Percentiles rank a stretch among this genome's conserved stretches.
Conservation (phyloP, 2,797 vertebrate genomes). For the Malurus leucopterus region DNA sequence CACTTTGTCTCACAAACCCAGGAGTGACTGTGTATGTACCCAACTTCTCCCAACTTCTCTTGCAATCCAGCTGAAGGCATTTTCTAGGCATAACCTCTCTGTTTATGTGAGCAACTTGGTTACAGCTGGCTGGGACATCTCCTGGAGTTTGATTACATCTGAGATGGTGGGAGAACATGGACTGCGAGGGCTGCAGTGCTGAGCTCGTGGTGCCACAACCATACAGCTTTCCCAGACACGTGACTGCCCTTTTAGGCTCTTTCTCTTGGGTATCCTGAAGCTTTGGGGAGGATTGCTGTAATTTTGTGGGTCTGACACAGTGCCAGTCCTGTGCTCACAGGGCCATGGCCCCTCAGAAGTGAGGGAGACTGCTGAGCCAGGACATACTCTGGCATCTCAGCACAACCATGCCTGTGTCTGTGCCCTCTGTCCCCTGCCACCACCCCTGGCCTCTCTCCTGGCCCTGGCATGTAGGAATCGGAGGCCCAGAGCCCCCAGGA, state of each 20-base stretch:
- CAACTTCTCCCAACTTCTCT: accelerated
- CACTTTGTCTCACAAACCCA: too few species aligned
- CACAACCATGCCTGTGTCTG: too few species aligned
- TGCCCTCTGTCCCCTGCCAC: too few species aligned
- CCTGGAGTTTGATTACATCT: background rate
- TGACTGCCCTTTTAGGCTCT: background rate
- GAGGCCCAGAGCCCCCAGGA: too few species aligned
- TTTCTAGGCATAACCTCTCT: accelerated
- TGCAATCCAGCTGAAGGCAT: background rate
- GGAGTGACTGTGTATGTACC: accelerated
- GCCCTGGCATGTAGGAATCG: too few species aligned
- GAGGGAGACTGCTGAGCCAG: too few species aligned
- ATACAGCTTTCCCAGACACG: accelerated
- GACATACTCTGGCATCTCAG: too few species aligned
- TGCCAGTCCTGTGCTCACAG: background rate
- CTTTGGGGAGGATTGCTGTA: accelerated
- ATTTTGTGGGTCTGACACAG: background rate
- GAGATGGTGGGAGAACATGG: background rate
- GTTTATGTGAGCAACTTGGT: background rate
- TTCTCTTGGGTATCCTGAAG: background rate
- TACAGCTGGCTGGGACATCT: background rate
- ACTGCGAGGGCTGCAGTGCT: accelerated
- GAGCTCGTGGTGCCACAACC: accelerated
- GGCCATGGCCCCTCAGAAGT: too few species aligned
- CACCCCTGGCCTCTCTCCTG: too few species aligned